A percentile compares a stretch with the other conserved stretches of the same genome.
phyloP scores from a whole-genome alignment of 2,888 invertebrate genomes.

The Cataglyphis altisquamis region DNA sequence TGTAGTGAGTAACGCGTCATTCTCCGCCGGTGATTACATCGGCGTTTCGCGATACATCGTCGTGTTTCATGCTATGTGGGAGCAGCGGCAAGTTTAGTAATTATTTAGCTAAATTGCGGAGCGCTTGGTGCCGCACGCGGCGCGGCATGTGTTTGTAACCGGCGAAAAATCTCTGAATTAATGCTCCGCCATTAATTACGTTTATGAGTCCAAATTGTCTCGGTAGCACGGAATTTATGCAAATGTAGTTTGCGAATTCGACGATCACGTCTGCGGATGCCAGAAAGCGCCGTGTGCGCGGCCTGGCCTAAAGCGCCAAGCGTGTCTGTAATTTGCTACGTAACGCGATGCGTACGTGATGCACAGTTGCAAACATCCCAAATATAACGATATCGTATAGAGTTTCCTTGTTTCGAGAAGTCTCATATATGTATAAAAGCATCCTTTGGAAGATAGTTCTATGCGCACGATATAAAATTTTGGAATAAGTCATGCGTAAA shows the following conservation, averaged over 20 bases:
- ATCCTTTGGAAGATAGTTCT: not conserved
- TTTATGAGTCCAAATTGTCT: constrained; percentile 85
- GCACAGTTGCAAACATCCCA: constrained; percentile 36
- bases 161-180: constrained; percentile 84
- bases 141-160: constrained; percentile 82
- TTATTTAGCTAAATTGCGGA: constrained; percentile 85
- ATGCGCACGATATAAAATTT: not conserved
- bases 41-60: constrained; percentile 66
- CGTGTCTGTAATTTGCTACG: constrained; percentile 44
- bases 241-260: constrained; percentile 78
- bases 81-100: constrained; percentile 82
- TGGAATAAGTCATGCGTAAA: too few species aligned
- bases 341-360: constrained; percentile 45
- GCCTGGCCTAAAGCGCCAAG: constrained; percentile 23
- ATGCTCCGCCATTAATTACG: constrained; percentile 85
- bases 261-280: constrained; percentile 49
- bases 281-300: constrained; percentile 34
- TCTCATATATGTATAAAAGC: not conserved
- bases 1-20: not conserved
- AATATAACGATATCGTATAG: not conserved
- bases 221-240: constrained; percentile 78
- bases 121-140: constrained; percentile 82
- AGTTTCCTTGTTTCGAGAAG: not conserved
- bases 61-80: constrained; percentile 35
- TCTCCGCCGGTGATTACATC: constrained; percentile 29